A percentile compares a stretch with the other conserved stretches of the same genome.
Evolutionary conservation across 2,113 vertebrate species (phyloP).

Genomic region (Mystacornis crossleyi): DNA sequence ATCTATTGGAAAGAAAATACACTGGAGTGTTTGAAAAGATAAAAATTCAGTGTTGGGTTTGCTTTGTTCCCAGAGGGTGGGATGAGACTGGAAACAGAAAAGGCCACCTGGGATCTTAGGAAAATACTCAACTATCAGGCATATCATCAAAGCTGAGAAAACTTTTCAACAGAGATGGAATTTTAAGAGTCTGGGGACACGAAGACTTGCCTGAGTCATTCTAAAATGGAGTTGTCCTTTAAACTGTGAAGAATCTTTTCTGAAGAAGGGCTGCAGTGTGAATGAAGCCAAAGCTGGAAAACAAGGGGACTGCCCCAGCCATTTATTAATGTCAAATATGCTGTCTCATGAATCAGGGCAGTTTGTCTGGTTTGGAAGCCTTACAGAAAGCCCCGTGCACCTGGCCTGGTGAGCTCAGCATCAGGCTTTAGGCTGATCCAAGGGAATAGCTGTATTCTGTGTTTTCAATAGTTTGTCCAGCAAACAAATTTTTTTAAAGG

Average conservation of each 20-base stretch:
- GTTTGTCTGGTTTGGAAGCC: constrained; percentile 64
- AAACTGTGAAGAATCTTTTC: constrained; percentile 61
- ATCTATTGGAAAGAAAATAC: neutral
- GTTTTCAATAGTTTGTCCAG: constrained; percentile 32
- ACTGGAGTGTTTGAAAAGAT: neutral
- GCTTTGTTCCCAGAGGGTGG: neutral
- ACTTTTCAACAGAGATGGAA: neutral
- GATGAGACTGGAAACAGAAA: neutral
- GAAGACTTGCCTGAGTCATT: neutral
- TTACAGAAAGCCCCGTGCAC: constrained; percentile 67
- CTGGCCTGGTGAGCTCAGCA: constrained; percentile 57
- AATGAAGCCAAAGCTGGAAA: constrained; percentile 71
- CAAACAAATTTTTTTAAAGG: constrained; percentile 55
- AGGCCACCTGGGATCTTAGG: neutral
- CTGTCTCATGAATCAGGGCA: constrained; percentile 64
- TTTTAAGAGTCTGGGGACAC: neutral
- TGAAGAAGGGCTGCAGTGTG: constrained; percentile 71
- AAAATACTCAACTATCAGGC: neutral
- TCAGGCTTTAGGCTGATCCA: constrained; percentile 16
- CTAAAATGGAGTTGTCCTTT: constrained; percentile 61
- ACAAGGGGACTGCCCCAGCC: constrained; percentile 44
- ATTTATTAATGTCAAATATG: constrained; percentile 78
- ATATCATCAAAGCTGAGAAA: neutral
- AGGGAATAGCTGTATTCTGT: constrained; percentile 1
- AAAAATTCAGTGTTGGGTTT: neutral